Conservation (phyloP, 2,113 vertebrate species). For the Brachypteracias leptosomus region DNA sequence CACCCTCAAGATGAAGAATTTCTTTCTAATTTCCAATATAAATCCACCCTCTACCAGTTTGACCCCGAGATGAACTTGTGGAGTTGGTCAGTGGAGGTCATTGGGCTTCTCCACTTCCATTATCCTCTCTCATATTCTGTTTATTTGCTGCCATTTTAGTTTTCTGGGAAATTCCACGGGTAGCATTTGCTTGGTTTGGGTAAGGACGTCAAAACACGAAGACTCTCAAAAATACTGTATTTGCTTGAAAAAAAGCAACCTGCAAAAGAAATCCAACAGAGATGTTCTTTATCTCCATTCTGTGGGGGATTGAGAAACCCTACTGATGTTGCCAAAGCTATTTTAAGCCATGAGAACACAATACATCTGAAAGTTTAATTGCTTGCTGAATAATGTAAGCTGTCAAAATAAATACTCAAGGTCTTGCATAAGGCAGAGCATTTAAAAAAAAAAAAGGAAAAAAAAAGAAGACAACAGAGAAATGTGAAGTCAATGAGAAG, state of each 20-base stretch:
- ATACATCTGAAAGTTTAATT: slow-evolving; percentile 69
- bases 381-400: slow-evolving; percentile 64
- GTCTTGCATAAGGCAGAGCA: slow-evolving; percentile 51
- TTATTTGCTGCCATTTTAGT: background rate
- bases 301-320: slow-evolving; percentile 55
- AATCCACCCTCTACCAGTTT: too few relatives aligned
- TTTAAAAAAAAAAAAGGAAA: background rate
- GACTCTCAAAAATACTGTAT: slow-evolving; percentile 5
- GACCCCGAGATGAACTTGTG: background rate
- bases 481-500: slow-evolving; percentile 37
- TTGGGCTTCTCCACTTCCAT: background rate
- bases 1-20: too few relatives aligned
- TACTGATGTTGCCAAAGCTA: slow-evolving; percentile 55
- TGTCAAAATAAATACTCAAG: slow-evolving; percentile 68
- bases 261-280: background rate
- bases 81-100: background rate
- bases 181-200: background rate
- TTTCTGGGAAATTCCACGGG: background rate
- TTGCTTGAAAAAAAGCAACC: background rate
- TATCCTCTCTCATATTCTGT: background rate
- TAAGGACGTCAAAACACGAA: background rate
- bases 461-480: background rate
- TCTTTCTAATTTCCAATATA: too few relatives aligned
- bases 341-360: slow-evolving; percentile 65
- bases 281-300: slow-evolving; percentile 33